Conservation (phyloP, 2,797 vertebrate genomes). For the Mus spretus region DNA sequence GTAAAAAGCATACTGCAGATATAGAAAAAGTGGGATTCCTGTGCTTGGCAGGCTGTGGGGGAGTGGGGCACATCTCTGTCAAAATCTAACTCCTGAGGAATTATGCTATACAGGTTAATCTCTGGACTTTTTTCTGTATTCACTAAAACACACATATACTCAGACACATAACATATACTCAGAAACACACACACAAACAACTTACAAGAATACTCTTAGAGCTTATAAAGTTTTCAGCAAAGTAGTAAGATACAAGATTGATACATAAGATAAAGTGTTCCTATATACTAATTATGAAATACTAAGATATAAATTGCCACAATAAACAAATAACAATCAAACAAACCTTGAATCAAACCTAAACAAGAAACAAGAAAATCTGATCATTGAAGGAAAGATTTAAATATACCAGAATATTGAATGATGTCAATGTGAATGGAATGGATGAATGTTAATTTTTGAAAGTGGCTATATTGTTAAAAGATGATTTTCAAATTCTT, state of each 20-base stretch:
- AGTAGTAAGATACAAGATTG: not conserved
- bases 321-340: not conserved
- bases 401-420: not conserved
- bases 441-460: not conserved
- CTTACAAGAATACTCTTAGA: not conserved
- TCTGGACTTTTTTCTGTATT: no score
- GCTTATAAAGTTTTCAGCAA: not conserved
- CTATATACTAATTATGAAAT: not conserved
- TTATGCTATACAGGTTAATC: not conserved
- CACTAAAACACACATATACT: not conserved
- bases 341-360: not conserved
- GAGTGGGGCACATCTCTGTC: not conserved
- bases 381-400: not conserved
- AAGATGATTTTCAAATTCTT: not conserved
- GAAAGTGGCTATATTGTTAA: not conserved
- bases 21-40: not conserved
- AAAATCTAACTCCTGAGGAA: not conserved
- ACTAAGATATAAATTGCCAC: not conserved
- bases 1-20: not conserved
- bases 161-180: not conserved
- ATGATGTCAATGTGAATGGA: not conserved
- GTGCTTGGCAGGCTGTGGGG: fast-evolving
- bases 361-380: no score
- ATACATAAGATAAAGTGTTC: not conserved
- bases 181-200: not conserved